Base-by-base conservation (phyloP, 2,888 invertebrate species). In the Matsumyia berberina region DNA sequence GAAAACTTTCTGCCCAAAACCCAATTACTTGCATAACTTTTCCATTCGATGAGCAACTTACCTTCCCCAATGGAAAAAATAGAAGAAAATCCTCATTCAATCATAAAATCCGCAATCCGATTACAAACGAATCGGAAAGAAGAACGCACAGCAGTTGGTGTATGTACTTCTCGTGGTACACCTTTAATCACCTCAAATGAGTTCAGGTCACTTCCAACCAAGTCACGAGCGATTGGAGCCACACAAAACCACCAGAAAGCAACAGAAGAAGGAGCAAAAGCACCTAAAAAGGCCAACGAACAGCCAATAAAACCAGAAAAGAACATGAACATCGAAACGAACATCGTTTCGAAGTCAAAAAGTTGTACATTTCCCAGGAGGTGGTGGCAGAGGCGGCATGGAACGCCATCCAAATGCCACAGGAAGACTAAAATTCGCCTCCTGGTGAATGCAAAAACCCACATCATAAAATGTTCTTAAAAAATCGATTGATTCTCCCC, bases 401-500 rank as follows among this genome's bases (percentile, higher is more conserved):
- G n/a, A 5, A 39, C 2, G 31, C 31, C 33, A 29, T 15, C 51
- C 12, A 39, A 58, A 58, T 35, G 4, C 60, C 37, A 24, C 37
- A 55, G n/a, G 51, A 39, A 12, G 37, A 24, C 24, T 51, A 53
- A 33, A 29, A 9, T 19, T 12, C 11, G 15, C 5, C 8, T 46
- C 5, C 24, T 44, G 33, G 33, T 19, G 37, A 79, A 69, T 62
- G 53, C 58, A 60, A 79, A 60, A 64, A 67, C 51, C 49, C 58
- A 72, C 42, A 58, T 80, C 80, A 74, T 67, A 74, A 74, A 79
- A 58, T 79, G 64, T 72, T 79, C 57, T 51, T 35, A 51, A 46
- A 74, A 76, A 81, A 82, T 82, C 82, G 82, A 82, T 78, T 76
- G 81, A 76, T 62, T 74, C 35, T 39, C 35, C 24, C 67, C 15